These are phyloP conservation scores for Erebia palarica DNA, from an alignment of 2,888 invertebrate genomes.

Conservation along the genomic window DNA sequence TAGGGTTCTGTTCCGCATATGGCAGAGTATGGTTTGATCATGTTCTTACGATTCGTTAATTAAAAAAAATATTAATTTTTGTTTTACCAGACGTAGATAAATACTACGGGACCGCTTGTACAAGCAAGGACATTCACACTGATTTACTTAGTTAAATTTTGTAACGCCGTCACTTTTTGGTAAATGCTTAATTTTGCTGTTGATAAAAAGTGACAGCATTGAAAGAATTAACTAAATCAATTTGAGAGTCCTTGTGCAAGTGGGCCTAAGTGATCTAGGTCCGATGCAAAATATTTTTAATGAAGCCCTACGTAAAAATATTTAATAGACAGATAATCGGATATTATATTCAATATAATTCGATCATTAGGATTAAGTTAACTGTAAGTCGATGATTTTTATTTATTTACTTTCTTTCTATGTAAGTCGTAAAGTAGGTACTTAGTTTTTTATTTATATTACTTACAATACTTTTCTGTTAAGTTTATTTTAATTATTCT, in stretches of 20 bases:
- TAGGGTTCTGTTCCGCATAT: conserved; percentile 19
- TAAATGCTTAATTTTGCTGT: too few relatives aligned
- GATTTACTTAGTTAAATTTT: too few relatives aligned
- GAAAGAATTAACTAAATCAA: too few relatives aligned
- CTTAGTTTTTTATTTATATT: too few relatives aligned
- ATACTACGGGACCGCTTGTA: not conserved
- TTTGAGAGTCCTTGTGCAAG: too few relatives aligned
- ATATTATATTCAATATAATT: not conserved
- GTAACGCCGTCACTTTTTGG: too few relatives aligned
- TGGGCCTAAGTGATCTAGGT: not conserved
- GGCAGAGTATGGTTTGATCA: not conserved
- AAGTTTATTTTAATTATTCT: not conserved
- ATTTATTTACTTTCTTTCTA: conserved; percentile 25
- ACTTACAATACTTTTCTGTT: not conserved
- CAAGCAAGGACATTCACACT: too few relatives aligned
- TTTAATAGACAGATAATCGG: not conserved
- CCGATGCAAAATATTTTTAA: not conserved
- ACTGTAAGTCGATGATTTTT: conserved; percentile 2
- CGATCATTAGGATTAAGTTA: not conserved
- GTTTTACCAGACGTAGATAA: not conserved
- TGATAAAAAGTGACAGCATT: too few relatives aligned
- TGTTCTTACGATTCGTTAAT: not conserved
- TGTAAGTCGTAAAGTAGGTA: not conserved
- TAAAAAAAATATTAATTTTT: not conserved
- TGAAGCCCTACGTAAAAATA: not conserved